A percentile compares a stretch with the other conserved stretches of the same genome.
These are phyloP conservation scores for Moxostoma hubbsi DNA, from an alignment of 2,797 vertebrate species.

Conservation along the genomic window DNA sequence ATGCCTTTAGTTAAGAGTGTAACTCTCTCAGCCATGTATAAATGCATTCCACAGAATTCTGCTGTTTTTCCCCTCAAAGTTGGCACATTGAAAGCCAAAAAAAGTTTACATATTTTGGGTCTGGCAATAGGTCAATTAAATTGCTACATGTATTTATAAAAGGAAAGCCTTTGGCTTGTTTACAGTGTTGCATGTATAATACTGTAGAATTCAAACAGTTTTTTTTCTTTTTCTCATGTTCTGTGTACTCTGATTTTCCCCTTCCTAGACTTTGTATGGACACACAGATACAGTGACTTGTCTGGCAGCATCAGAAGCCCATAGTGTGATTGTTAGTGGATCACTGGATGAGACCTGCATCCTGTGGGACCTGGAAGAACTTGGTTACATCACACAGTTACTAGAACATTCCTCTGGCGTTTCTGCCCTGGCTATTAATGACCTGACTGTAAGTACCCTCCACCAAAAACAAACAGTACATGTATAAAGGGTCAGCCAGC, in stretches of 20 bases:
- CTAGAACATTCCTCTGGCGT: constrained; percentile 79
- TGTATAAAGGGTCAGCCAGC: constrained; percentile 24
- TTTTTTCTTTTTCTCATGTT: not conserved
- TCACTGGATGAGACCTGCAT: constrained; percentile 89
- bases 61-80: no score
- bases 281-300: constrained; percentile 90
- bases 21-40: no score
- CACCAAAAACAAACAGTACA: constrained; percentile 18
- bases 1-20: no score
- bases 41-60: no score
- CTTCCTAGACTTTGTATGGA: constrained; percentile 86
- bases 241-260: not conserved
- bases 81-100: no score
- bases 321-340: constrained; percentile 89
- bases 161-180: no score
- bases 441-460: constrained; percentile 84
- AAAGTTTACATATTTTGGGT: no score
- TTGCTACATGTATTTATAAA: no score
- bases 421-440: constrained; percentile 85
- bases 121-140: no score
- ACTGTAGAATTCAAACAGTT: no score
- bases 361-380: constrained; percentile 91
- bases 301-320: constrained; percentile 83
- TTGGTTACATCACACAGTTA: constrained; percentile 84
- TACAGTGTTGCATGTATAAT: no score